Evolutionary conservation across 1,140 invertebrate genomes (phyloP), one percentile per base, ranked within the genome.

Genomic region (Hestina assimilis): DNA sequence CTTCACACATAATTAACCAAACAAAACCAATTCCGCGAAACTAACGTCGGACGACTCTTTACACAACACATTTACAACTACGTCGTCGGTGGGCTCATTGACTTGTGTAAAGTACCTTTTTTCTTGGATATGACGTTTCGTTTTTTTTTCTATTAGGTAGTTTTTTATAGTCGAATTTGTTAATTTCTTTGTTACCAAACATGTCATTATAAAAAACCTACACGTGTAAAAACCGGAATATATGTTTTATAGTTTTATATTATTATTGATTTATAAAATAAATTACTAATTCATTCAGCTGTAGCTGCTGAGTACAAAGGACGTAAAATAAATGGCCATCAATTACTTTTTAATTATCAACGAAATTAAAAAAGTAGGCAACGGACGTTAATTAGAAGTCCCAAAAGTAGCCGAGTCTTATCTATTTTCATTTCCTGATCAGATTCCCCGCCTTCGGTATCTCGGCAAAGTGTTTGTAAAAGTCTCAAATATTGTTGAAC

Each of bases 1-100:
- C 52, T 65, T 45, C 54, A 56, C 19, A 63, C 48, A 72, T 50
- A 55, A 60, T 74, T 66, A 75, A 69, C 63, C 53, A 69, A 70
- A 75, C 59, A 69, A 75, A 62, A 79, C 72, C 64, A 66, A 59
- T 83, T 78, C 79, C 46, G 53, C 43, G 82, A 82, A 81, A 46
- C 50, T 58, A 47, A 43, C 28, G 48, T 56, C 55, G 69, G 61
- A 71, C 55, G 60, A 69, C 68, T 74, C 74, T 83, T 86, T 78
- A 55, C 72, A 68, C 66, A 79, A 76, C 26, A 71, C 59, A 82
- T 83, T 83, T 60, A 65, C 76, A 64, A 55, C 48, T 28, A n/a
- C 33, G 20, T 9, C 23, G 29, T 31, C 43, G 45, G 47, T 55
- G 52, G 54, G 40, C 51, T 48, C 48, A 51, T 60, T 60, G 59